Evolutionary conservation across 2,113 vertebrate species (phyloP), one percentile per base, ranked within the genome.

Genomic region (Sakesphorus luctuosus): DNA sequence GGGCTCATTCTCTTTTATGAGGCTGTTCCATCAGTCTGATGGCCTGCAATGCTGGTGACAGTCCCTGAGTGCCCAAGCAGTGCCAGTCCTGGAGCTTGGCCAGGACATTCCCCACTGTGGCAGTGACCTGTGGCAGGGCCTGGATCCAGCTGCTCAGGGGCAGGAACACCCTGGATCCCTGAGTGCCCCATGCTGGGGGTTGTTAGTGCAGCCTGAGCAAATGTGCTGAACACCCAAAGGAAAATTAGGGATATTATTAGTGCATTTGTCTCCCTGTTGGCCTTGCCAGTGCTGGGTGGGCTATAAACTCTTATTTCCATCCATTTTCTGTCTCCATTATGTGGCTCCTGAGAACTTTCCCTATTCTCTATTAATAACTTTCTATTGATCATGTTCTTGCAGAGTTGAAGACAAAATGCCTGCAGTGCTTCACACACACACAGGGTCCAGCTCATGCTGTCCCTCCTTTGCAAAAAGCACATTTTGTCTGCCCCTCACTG

Each of bases 351-450:
- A 96, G 73, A 92, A 89, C 25, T 76, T 80, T 40, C 33, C 65
- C 44, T 50, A 13, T 86, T 81, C 75, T 78, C 86, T 90, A 93
- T 93, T 90, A 93, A 93, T 95, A 93, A 81, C 28, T 62, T 93
- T 78, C 31, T 90, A 81, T 81, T 75, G 88, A 94, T 79, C 9
- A 9, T 43, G 68, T 75, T 93, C 55, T 56, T 87, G 76, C 31
- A 33, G 73, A 75, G 68, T 78, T 93, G 67, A 86, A 86, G 87
- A 78, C 56, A 84, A 94, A 91, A 82, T 24, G 33, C 59, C 72
- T 13, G 35, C 25, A 53, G 24, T 46, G 68, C 58, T 84, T 93
- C 72, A 35, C 18, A 29, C 31, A 6, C 36, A 13, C 20, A 15
- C 38, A 1, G 1, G 56, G 46, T 21, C 38, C 79, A 74, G 44